Evolutionary conservation across 2,113 vertebrate species (phyloP).

Genomic region (Archocentrus centrarchus): DNA sequence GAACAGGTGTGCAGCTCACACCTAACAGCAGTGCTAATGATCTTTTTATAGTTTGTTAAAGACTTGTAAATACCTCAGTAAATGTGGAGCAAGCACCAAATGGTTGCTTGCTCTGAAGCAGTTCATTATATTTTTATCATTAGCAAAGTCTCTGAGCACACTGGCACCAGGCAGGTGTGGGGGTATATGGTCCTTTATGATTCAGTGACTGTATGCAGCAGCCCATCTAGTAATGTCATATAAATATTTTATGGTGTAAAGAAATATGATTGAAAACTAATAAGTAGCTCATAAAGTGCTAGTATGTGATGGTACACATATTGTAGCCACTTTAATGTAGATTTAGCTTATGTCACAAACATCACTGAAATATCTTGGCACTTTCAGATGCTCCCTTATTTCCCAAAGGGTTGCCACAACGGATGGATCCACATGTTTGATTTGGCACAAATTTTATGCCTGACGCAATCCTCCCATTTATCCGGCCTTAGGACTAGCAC

Average conservation of each 20-base stretch:
- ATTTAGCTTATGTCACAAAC: neutral
- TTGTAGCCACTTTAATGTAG: neutral
- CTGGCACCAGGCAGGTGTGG: neutral
- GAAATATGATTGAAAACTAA: neutral
- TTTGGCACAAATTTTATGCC: neutral
- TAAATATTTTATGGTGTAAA: neutral
- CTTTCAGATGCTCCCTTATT: neutral
- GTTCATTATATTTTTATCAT: neutral
- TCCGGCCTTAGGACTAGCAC: neutral
- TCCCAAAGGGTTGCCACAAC: neutral
- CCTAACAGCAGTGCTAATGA: neutral
- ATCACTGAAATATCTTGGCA: neutral
- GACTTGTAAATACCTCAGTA: constrained; percentile 44
- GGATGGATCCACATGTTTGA: neutral
- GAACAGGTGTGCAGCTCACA: constrained; percentile 34
- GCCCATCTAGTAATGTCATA: neutral
- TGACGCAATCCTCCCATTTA: neutral
- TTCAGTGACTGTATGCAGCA: neutral
- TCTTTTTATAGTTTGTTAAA: constrained; percentile 50
- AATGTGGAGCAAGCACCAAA: constrained; percentile 27
- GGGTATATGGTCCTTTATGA: neutral
- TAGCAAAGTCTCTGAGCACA: neutral
- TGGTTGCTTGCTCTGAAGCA: neutral
- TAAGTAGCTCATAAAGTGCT: neutral
- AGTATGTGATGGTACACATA: neutral